phyloP scores from a whole-genome alignment of 2,113 vertebrate genomes.

The Piaya cayana region DNA sequence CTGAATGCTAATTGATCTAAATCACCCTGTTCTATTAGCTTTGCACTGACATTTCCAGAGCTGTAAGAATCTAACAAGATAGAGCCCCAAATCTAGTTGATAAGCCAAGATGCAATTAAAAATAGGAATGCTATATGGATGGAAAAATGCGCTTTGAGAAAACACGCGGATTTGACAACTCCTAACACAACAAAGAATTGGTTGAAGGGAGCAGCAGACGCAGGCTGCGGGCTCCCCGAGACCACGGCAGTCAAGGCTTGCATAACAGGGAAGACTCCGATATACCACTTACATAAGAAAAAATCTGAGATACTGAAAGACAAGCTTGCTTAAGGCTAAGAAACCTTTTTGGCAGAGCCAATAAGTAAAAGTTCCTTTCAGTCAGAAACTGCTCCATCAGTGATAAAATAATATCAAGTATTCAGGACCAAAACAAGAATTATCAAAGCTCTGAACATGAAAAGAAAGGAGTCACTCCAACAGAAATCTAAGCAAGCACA shows the following conservation, averaged over 20 bases:
- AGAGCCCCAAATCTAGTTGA: neutral
- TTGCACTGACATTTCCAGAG: neutral
- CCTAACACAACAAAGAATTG: neutral
- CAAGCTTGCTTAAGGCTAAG: neutral
- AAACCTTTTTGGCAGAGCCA: neutral
- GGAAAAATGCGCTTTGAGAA: neutral
- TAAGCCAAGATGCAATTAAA: slow-evolving; percentile 6
- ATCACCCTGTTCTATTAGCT: neutral
- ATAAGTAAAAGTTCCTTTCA: neutral
- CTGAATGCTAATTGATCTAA: slow-evolving; percentile 61
- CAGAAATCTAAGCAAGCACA: slow-evolving; percentile 24
- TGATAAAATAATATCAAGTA: neutral
- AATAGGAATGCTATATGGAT: neutral
- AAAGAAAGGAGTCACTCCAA: neutral
- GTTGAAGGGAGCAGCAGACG: neutral
- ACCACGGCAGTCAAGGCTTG: slow-evolving; percentile 23
- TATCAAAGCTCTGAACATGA: neutral
- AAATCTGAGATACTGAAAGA: neutral
- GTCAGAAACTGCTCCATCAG: neutral
- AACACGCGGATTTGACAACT: neutral
- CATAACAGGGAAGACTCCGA: slow-evolving; percentile 9
- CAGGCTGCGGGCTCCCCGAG: slow-evolving; percentile 2
- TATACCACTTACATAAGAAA: neutral
- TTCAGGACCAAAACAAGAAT: neutral
- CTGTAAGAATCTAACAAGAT: neutral